These are phyloP conservation scores for Peribatodes rhomboidaria DNA, from an alignment of 2,888 invertebrate species.

Conservation along the genomic window DNA sequence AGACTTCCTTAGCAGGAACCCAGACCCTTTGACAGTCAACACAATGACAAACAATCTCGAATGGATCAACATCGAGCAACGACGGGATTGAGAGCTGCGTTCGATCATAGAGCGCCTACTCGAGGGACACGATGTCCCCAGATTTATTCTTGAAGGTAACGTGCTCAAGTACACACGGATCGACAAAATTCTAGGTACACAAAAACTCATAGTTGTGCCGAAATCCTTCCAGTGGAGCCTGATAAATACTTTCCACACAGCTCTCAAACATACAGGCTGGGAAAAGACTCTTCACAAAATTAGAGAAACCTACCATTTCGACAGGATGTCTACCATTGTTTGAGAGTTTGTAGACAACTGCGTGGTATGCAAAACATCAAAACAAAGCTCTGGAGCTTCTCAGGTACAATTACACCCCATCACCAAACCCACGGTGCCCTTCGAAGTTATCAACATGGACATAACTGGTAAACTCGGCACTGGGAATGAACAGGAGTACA, in stretches of 20 bases:
- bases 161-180: not conserved
- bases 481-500: constrained; percentile 6
- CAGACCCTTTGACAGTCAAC: constrained; percentile 32
- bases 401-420: constrained; percentile 25
- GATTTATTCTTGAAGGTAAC: not conserved
- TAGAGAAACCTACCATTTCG: not conserved
- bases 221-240: too few species aligned
- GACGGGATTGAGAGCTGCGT: constrained; percentile 16
- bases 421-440: constrained; percentile 40
- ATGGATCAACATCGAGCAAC: constrained; percentile 49
- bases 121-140: not conserved
- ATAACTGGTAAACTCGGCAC: constrained; percentile 46
- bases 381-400: constrained; percentile 41
- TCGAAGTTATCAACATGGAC: constrained; percentile 43
- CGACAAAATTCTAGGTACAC: constrained; percentile 1
- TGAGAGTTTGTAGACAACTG: constrained; percentile 40
- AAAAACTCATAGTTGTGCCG: constrained; percentile 40
- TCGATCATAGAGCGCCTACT: not conserved
- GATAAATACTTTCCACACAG: not conserved
- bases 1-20: constrained; percentile 51
- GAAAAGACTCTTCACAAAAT: constrained; percentile 42
- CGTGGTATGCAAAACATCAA: too few species aligned
- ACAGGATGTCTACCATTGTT: not conserved
- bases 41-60: constrained; percentile 41
- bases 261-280: constrained; percentile 43